phyloP scores from a whole-genome alignment of 2,113 vertebrate species.

The Xenopus borealis region DNA sequence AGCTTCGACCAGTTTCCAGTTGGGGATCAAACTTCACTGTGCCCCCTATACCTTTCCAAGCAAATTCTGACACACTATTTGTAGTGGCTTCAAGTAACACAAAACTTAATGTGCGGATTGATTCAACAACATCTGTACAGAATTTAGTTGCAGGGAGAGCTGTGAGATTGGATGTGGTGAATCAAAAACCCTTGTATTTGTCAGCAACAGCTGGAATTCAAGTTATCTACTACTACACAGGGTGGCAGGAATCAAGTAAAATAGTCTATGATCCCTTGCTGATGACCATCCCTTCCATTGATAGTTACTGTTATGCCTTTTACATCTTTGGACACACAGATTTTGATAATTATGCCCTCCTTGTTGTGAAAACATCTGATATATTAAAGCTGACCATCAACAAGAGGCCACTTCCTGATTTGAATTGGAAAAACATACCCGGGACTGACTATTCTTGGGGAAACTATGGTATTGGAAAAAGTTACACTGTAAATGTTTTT shows the following conservation, averaged over 20 bases:
- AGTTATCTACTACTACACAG: not conserved
- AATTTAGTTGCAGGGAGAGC: not conserved
- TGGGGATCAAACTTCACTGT: constrained; percentile 7
- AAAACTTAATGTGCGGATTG: not conserved
- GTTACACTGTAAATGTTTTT: not conserved
- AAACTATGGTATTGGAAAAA: not conserved
- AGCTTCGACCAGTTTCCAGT: not conserved
- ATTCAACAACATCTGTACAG: not conserved
- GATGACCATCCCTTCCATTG: not conserved
- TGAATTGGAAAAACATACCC: not conserved
- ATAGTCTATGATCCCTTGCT: not conserved
- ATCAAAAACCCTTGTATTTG: not conserved
- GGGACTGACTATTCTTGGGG: constrained; percentile 10
- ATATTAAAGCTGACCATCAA: not conserved
- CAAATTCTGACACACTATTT: not conserved
- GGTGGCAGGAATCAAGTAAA: not conserved
- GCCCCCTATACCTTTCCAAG: not conserved
- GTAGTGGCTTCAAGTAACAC: constrained; percentile 1
- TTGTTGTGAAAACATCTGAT: constrained; percentile 4
- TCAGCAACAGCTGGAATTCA: constrained; percentile 1
- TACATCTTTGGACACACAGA: not conserved
- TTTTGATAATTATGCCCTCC: not conserved
- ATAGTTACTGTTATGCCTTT: constrained; percentile 2
- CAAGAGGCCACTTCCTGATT: not conserved
- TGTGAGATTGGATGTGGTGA: not conserved